A percentile compares a stretch with the other conserved stretches of the same genome.
phyloP scores from a whole-genome alignment of 2,888 invertebrate species.

The Synergus gifuensis region DNA sequence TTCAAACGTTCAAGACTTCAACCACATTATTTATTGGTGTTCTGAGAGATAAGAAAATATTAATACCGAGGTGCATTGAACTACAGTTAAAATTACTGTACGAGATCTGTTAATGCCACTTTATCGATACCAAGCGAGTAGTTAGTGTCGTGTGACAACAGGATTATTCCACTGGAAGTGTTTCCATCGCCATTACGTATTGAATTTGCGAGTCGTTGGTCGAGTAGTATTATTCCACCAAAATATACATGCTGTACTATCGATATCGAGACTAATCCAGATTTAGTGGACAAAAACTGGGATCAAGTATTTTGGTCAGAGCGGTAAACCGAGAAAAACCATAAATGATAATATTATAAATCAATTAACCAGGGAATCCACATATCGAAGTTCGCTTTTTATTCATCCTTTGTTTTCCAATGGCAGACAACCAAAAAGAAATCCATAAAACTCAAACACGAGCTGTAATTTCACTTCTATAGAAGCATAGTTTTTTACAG shows the following conservation, averaged over 20 bases:
- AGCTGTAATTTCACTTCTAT: neutral
- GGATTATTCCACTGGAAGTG: conserved; percentile 35
- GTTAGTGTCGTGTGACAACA: conserved; percentile 11
- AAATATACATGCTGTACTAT: neutral
- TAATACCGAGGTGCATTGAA: conserved; percentile 10
- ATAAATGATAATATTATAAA: too few species aligned
- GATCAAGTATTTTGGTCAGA: neutral
- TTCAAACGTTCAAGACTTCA: too few species aligned
- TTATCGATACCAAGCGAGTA: conserved; percentile 12
- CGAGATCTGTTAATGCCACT: conserved; percentile 2
- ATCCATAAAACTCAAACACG: neutral
- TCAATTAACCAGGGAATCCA: too few species aligned
- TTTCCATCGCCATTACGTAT: conserved; percentile 1
- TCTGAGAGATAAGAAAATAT: neutral
- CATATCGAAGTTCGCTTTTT: too few species aligned
- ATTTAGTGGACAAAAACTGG: neutral
- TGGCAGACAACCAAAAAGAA: neutral
- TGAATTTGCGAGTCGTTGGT: conserved; percentile 12
- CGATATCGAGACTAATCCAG: neutral
- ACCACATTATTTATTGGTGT: neutral
- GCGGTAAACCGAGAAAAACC: too few species aligned
- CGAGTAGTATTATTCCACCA: neutral
- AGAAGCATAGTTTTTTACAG: neutral
- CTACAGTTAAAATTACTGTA: conserved; percentile 4
- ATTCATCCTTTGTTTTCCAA: neutral